These are phyloP conservation scores for Chaetophractus vellerosus DNA, from an alignment of 2,797 vertebrate genomes.

Conservation along the genomic window DNA sequence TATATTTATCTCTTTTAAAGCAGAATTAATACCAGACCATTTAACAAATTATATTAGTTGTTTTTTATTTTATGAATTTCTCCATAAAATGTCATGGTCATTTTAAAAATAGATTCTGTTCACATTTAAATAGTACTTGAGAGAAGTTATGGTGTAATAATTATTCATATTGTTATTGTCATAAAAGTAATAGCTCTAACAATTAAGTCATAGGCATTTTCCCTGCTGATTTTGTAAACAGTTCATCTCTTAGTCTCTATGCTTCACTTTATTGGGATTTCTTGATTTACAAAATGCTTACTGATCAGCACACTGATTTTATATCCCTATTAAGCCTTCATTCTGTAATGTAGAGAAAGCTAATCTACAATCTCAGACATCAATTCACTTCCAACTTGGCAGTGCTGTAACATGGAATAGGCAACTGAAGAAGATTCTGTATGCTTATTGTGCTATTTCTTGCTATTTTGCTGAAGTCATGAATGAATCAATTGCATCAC, in stretches of 20 bases:
- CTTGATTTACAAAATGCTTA: slow-evolving; percentile 46
- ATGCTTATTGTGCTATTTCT: not conserved
- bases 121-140: not conserved
- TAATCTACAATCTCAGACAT: not conserved
- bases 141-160: not conserved
- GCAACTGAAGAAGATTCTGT: not conserved
- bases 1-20: not conserved
- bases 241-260: not conserved
- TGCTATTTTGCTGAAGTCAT: not conserved
- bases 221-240: not conserved
- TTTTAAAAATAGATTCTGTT: not conserved
- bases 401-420: not conserved
- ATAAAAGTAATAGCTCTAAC: not conserved
- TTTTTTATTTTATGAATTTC: slow-evolving; percentile 47
- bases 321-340: not conserved
- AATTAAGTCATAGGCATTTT: not conserved
- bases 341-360: not conserved
- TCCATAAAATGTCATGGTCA: not conserved
- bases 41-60: not conserved
- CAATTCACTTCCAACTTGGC: slow-evolving; percentile 44
- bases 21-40: not conserved
- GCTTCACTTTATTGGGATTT: not conserved
- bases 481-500: not conserved
- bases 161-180: not conserved
- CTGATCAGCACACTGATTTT: slow-evolving; percentile 34